phyloP scores from a whole-genome alignment of 2,888 invertebrate species.

The Leptopterna dolabrata region DNA sequence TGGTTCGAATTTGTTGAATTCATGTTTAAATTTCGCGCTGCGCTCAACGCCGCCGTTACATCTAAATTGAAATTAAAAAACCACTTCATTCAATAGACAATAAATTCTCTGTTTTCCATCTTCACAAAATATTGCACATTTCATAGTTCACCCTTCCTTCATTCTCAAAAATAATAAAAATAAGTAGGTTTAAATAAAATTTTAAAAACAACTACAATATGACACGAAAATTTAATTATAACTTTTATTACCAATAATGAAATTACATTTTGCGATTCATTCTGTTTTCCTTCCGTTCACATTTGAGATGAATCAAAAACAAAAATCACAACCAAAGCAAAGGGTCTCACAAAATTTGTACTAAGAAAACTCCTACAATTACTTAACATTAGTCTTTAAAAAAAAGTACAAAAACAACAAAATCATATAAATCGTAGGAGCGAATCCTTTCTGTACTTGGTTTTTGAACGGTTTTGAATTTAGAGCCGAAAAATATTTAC shows the following conservation, averaged over 20 bases:
- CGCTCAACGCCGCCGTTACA: too few relatives aligned
- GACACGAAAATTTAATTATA: neutral
- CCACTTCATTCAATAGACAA: neutral
- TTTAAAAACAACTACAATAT: neutral
- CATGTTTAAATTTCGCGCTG: too few relatives aligned
- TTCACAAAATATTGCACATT: conserved; percentile 7
- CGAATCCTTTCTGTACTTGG: neutral
- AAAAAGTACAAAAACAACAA: neutral
- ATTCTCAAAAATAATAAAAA: neutral
- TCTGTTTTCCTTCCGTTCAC: neutral
- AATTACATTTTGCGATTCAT: too few relatives aligned
- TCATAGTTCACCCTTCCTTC: neutral
- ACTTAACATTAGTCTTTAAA: neutral
- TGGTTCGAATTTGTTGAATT: too few relatives aligned
- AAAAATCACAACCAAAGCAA: neutral
- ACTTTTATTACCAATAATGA: neutral
- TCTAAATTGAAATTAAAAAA: too few relatives aligned
- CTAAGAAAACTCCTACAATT: neutral
- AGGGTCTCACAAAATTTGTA: conserved; percentile 12
- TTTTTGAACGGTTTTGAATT: neutral
- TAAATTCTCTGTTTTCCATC: neutral
- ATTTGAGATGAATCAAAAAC: neutral
- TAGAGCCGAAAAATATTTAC: conserved; percentile 6
- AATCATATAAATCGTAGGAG: neutral
- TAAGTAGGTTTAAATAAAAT: neutral